Percentiles rank a stretch among this genome's conserved stretches.
These are phyloP conservation scores for Eremophila alpestris DNA, from an alignment of 2,797 vertebrate species.

Conservation along the genomic window DNA sequence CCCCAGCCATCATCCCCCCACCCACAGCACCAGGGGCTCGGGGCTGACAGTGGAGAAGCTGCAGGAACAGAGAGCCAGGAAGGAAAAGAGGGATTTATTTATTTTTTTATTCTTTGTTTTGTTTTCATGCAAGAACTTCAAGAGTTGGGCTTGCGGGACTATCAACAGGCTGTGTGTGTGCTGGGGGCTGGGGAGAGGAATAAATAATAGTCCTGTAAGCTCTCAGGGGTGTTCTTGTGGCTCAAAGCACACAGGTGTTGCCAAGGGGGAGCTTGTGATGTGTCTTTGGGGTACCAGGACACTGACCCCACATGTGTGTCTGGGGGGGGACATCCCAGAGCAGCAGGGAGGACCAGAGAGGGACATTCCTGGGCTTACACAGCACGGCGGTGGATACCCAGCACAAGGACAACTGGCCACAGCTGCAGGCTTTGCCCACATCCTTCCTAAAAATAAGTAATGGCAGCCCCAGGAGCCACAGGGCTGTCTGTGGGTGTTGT, in stretches of 20 bases:
- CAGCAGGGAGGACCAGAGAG: not conserved
- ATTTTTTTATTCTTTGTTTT: not conserved
- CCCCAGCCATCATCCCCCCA: not conserved
- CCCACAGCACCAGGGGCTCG: not conserved
- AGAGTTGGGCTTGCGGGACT: not conserved
- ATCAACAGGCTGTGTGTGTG: not conserved
- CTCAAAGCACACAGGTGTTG: not conserved
- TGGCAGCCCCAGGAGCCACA: not conserved
- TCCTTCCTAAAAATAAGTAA: not conserved
- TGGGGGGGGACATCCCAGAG: not conserved
- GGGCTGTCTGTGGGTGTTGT: not conserved
- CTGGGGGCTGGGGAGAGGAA: not conserved
- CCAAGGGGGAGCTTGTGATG: rapidly evolving
- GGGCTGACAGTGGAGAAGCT: not conserved
- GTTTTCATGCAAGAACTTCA: not conserved
- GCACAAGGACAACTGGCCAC: not conserved
- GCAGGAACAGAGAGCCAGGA: not conserved
- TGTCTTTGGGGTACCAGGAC: not conserved
- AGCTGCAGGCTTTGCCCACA: not conserved
- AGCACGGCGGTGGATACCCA: rapidly evolving
- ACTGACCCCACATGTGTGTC: not conserved
- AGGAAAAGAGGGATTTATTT: not conserved
- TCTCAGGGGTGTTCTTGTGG: not conserved
- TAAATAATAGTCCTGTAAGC: not conserved
- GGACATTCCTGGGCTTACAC: not conserved